phyloP scores from a whole-genome alignment of 2,797 vertebrate species.

The Channa striata region DNA sequence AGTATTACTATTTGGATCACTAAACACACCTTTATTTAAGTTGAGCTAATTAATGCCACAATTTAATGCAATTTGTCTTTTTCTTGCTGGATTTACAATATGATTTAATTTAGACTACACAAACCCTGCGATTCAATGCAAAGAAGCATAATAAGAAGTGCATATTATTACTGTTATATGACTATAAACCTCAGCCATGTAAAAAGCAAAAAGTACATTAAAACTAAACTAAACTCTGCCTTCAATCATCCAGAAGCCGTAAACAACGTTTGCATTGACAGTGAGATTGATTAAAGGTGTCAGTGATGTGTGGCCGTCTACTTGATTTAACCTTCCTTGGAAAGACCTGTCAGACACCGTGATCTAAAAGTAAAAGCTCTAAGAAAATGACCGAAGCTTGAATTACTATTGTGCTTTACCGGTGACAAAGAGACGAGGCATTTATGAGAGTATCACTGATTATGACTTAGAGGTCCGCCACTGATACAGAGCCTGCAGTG shows the following conservation, averaged over 20 bases:
- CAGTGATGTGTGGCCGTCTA: constrained; percentile 3
- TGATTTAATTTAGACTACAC: too few relatives aligned
- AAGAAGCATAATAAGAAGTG: too few relatives aligned
- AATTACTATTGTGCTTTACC: background rate
- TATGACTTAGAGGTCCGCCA: background rate
- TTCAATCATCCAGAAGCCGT: background rate
- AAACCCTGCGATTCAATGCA: too few relatives aligned
- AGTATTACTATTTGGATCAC: too few relatives aligned
- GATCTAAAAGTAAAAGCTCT: background rate
- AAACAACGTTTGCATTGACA: constrained; percentile 25
- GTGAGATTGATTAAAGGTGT: constrained; percentile 22
- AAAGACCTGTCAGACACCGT: background rate
- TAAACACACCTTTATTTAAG: too few relatives aligned
- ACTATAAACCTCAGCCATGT: background rate
- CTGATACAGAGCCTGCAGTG: background rate
- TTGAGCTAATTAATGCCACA: too few relatives aligned
- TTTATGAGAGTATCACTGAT: constrained; percentile 26
- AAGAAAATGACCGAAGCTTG: background rate
- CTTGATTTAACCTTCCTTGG: background rate
- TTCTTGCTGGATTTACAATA: too few relatives aligned
- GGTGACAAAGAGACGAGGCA: background rate
- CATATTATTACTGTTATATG: too few relatives aligned
- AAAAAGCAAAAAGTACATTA: background rate
- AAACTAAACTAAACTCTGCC: too few relatives aligned
- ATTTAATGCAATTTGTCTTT: too few relatives aligned